Conservation (phyloP, 2,113 vertebrate genomes). For the Limnothrissa miodon region DNA sequence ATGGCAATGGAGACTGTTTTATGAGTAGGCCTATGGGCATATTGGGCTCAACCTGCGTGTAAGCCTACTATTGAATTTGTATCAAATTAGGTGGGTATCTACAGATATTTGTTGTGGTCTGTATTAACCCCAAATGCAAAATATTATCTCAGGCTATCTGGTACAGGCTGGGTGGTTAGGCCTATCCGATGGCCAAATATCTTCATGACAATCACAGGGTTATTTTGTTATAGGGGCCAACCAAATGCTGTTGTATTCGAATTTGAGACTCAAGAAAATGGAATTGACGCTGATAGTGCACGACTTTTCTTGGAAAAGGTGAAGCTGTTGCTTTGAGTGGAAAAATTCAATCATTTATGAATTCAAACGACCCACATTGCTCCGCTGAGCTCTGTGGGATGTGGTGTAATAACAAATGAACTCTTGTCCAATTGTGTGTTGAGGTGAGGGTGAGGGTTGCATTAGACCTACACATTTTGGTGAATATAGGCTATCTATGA, state of each 20-base stretch:
- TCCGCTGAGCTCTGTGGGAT: not conserved
- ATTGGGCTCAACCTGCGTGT: too few species aligned
- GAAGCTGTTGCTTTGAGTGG: not conserved
- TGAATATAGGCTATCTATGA: not conserved
- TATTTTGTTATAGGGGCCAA: not conserved
- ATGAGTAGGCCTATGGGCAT: too few species aligned
- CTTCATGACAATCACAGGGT: too few species aligned
- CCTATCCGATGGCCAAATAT: too few species aligned
- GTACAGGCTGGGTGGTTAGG: not conserved
- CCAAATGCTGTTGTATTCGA: not conserved
- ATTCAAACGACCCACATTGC: not conserved
- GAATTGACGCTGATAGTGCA: too few species aligned
- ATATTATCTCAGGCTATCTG: not conserved
- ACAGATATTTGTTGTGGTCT: too few species aligned
- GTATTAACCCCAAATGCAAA: not conserved
- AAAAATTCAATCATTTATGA: slow-evolving; percentile 44
- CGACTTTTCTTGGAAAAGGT: not conserved
- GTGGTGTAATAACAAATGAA: slow-evolving; percentile 35
- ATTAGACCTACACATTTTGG: not conserved
- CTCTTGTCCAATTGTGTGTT: not conserved
- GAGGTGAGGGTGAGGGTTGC: not conserved
- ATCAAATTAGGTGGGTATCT: too few species aligned
- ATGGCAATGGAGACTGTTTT: too few species aligned
- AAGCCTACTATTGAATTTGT: too few species aligned
- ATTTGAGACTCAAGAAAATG: too few species aligned